A percentile compares a stretch with the other conserved stretches of the same genome.
These are phyloP conservation scores for Sebastes diploproa DNA, from an alignment of 2,797 vertebrate genomes.

Conservation along the genomic window DNA sequence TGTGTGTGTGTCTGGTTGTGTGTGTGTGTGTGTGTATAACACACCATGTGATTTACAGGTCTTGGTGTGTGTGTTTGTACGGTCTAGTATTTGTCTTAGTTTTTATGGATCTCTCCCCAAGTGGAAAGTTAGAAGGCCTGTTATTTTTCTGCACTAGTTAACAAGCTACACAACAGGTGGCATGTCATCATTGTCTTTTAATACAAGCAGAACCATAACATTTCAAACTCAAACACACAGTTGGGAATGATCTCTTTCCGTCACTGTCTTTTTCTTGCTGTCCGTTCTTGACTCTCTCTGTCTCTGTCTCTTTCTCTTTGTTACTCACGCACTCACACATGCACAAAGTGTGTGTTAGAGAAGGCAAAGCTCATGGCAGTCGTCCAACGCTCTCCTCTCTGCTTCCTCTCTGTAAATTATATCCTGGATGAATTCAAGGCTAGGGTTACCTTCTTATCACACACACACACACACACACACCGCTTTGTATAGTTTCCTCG, in stretches of 20 bases:
- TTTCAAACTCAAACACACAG: not conserved
- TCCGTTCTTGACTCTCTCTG: not conserved
- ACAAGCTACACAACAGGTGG: not conserved
- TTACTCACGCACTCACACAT: not conserved
- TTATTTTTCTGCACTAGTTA: not conserved
- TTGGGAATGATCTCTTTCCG: not conserved
- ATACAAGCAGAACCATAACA: not conserved
- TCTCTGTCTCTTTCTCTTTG: not conserved
- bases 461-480: not conserved
- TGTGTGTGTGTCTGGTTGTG: not conserved
- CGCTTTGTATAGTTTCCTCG: not conserved
- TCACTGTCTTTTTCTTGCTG: not conserved
- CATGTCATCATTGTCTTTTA: not conserved
- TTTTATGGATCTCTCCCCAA: not conserved
- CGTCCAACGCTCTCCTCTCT: constrained; percentile 29
- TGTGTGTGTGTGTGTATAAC: not conserved
- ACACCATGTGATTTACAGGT: not conserved
- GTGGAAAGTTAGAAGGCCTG: not conserved
- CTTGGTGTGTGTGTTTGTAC: not conserved
- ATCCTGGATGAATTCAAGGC: constrained; percentile 31
- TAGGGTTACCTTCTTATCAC: constrained; percentile 4
- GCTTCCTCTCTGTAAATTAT: constrained; percentile 46
- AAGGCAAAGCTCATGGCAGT: constrained; percentile 33
- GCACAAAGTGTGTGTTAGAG: not conserved
- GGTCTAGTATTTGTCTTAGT: not conserved